Percentiles rank a stretch among this genome's conserved stretches.
Conservation (phyloP, 2,113 vertebrate species). For the Chaetodon auriga region DNA sequence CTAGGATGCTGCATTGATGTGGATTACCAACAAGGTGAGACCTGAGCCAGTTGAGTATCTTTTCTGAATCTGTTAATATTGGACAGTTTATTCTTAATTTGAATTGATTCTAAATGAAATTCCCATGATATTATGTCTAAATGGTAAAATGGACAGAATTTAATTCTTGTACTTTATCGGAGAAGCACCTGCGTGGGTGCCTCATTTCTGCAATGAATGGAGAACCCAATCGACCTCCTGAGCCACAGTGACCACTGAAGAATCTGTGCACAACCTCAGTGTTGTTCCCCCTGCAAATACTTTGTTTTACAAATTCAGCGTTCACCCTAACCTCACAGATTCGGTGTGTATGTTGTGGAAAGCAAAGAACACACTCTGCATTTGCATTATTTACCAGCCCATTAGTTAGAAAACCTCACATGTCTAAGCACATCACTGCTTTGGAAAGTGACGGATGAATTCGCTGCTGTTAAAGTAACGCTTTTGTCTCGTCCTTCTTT, state of each 20-base stretch:
- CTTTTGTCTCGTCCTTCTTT: slow-evolving; percentile 17
- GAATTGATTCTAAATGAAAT: not conserved
- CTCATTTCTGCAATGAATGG: not conserved
- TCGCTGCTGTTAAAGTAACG: slow-evolving; percentile 20
- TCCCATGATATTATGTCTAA: not conserved
- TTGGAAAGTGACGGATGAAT: slow-evolving; percentile 44
- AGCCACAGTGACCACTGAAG: not conserved
- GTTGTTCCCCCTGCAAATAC: slow-evolving; percentile 13
- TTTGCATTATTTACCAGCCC: slow-evolving; percentile 63
- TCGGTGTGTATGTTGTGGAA: slow-evolving; percentile 25
- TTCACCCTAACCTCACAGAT: slow-evolving; percentile 24
- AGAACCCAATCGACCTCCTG: not conserved
- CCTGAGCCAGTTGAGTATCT: not conserved
- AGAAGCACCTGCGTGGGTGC: not conserved
- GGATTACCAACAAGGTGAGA: not conserved
- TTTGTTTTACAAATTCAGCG: slow-evolving; percentile 33
- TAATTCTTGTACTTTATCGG: not conserved
- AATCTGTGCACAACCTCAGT: not conserved
- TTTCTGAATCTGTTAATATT: too few relatives aligned
- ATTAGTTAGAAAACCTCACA: slow-evolving; percentile 46
- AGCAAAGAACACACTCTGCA: slow-evolving; percentile 31
- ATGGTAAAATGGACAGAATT: not conserved
- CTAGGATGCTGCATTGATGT: not conserved
- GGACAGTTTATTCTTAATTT: not conserved
- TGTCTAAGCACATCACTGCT: slow-evolving; percentile 33